These are phyloP conservation scores for Macrobrachium rosenbergii DNA, from an alignment of 1,140 invertebrate genomes.

Conservation along the genomic window DNA sequence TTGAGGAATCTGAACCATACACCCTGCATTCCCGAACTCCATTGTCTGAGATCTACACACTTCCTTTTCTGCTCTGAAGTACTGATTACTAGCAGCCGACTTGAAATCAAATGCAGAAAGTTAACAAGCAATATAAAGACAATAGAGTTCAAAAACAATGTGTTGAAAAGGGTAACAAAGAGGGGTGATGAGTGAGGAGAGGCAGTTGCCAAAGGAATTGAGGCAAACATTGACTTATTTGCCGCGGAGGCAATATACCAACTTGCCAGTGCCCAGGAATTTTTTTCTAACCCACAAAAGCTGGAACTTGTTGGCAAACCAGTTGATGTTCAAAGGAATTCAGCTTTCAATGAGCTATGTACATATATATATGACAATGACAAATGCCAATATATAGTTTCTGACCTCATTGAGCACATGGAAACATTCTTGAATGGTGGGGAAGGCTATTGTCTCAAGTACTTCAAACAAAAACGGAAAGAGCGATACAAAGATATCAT, in stretches of 20 bases:
- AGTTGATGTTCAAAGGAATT: background rate
- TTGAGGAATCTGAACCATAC: no score
- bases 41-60: no score
- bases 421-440: background rate
- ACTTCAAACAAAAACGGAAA: background rate
- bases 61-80: no score
- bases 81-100: no score
- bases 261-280: background rate
- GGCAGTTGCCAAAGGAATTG: slow-evolving; percentile 13
- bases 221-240: background rate
- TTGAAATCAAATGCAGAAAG: no score
- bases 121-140: background rate
- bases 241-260: background rate
- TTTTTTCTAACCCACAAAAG: background rate
- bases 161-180: background rate
- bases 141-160: background rate
- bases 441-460: slow-evolving; percentile 1
- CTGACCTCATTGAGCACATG: background rate
- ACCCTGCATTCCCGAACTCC: no score
- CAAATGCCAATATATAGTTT: slow-evolving; percentile 7
- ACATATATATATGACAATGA: slow-evolving; percentile 19
- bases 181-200: slow-evolving; percentile 10
- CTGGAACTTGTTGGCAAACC: slow-evolving; percentile 1
- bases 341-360: background rate
- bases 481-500: slow-evolving; percentile 14